Conservation (phyloP, 2,797 vertebrate genomes). For the Megalops cyprinoides region DNA sequence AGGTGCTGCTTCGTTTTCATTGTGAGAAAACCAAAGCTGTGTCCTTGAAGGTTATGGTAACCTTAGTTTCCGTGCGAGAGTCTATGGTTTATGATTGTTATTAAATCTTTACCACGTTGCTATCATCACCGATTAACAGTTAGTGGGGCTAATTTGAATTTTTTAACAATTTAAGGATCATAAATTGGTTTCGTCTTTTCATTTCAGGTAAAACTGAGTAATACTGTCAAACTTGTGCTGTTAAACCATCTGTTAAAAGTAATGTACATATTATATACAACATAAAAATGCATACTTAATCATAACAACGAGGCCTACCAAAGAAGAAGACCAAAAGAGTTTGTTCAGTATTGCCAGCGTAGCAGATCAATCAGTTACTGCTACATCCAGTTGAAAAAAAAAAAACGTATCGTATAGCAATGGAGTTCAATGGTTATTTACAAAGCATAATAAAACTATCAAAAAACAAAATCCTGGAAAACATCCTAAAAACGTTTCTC, state of each 20-base stretch:
- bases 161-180: no score
- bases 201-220: slow-evolving; percentile 67
- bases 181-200: no score
- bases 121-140: not conserved
- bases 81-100: not conserved
- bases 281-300: slow-evolving; percentile 92
- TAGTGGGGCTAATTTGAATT: not conserved
- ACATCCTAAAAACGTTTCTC: slow-evolving; percentile 85
- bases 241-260: slow-evolving; percentile 88
- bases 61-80: not conserved
- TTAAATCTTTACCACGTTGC: slow-evolving; percentile 14
- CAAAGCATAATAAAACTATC: slow-evolving; percentile 83
- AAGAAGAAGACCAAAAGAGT: slow-evolving; percentile 81
- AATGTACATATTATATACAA: slow-evolving; percentile 93
- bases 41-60: not conserved
- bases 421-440: slow-evolving; percentile 87
- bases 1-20: slow-evolving; percentile 43
- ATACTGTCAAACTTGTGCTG: slow-evolving; percentile 89
- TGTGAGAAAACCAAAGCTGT: not conserved
- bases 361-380: slow-evolving; percentile 76
- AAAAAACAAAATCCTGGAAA: slow-evolving; percentile 86
- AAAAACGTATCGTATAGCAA: slow-evolving; percentile 69
- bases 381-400: slow-evolving; percentile 66
- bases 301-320: slow-evolving; percentile 95
- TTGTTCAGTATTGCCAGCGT: slow-evolving; percentile 84